These are phyloP conservation scores for Drosophila nr. medialis DNA, from an alignment of 2,888 invertebrate genomes.

Conservation along the genomic window DNA sequence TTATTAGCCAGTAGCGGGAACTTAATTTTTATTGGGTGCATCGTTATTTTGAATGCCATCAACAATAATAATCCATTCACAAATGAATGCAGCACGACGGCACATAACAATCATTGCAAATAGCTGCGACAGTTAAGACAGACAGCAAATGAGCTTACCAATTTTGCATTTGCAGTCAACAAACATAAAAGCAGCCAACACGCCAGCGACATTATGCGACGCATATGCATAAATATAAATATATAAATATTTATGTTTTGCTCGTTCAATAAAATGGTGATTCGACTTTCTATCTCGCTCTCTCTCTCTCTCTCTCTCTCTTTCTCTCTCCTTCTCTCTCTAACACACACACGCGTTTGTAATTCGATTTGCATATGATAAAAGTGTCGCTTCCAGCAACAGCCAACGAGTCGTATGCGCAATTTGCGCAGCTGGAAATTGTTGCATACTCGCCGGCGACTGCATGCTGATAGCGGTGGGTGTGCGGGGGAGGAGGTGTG, in stretches of 20 bases:
- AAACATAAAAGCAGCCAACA: slow-evolving; percentile 1
- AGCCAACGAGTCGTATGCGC: slow-evolving; percentile 49
- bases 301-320: neutral
- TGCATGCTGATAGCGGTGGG: neutral
- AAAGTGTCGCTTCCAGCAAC: slow-evolving; percentile 16
- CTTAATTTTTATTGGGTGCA: neutral
- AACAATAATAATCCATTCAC: neutral
- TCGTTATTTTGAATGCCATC: neutral
- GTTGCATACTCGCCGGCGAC: slow-evolving; percentile 36
- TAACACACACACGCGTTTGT: neutral
- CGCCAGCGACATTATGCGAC: slow-evolving; percentile 4
- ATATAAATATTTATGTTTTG: slow-evolving; percentile 46
- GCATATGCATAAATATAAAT: slow-evolving; percentile 27
- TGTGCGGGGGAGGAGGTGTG: neutral
- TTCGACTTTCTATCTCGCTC: neutral
- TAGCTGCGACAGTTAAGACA: slow-evolving; percentile 13
- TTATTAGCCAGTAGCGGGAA: neutral
- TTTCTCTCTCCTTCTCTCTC: too few species aligned
- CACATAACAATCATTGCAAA: slow-evolving; percentile 12
- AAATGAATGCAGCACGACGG: neutral
- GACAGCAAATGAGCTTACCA: slow-evolving; percentile 21
- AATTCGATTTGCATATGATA: slow-evolving; percentile 22
- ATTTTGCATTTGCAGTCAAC: slow-evolving; percentile 1
- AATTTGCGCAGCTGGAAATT: slow-evolving; percentile 27
- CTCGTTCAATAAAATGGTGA: slow-evolving; percentile 41